These are phyloP conservation scores for Adineta ricciae DNA, from an alignment of 2,888 invertebrate species.

Conservation along the genomic window DNA sequence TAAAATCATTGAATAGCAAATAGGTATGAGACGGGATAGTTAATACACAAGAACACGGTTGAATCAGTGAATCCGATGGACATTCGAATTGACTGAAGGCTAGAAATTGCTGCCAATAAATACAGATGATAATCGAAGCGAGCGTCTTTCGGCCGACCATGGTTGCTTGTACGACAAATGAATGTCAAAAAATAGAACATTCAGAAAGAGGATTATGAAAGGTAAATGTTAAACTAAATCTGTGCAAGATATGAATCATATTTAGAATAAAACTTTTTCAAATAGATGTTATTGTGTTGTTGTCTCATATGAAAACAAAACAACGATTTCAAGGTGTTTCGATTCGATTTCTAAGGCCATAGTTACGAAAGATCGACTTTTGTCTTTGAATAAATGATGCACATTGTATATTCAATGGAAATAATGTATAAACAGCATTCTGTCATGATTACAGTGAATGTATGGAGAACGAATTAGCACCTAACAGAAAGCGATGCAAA, in stretches of 20 bases:
- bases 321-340: neutral
- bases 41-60: neutral
- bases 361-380: no score
- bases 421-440: no score
- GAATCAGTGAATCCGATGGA: neutral
- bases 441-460: no score
- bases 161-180: neutral
- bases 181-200: neutral
- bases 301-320: no score
- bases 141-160: neutral
- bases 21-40: neutral
- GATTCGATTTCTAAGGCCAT: neutral
- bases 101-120: no score
- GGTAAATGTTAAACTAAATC: neutral
- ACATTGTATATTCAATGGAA: no score
- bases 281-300: no score
- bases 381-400: no score
- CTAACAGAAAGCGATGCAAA: neutral
- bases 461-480: no score
- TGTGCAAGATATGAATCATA: neutral
- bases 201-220: neutral
- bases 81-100: no score
- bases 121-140: neutral
- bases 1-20: neutral
- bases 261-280: neutral